Evolutionary conservation across 1,140 invertebrate genomes (phyloP).

Genomic region (Heliconius eleuchia): DNA sequence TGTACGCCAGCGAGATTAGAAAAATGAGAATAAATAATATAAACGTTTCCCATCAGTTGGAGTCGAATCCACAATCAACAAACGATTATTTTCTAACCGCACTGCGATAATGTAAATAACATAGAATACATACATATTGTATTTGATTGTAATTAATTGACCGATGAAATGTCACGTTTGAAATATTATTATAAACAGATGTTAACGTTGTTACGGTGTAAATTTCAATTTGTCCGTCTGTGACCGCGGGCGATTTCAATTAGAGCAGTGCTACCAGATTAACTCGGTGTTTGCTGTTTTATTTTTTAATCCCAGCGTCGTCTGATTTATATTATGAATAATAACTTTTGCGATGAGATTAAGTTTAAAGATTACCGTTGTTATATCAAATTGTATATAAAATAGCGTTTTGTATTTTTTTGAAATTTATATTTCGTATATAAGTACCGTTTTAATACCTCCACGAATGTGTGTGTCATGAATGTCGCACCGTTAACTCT

Average conservation of each 20-base stretch:
- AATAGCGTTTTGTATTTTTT: no score
- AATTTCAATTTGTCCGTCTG: constrained; percentile 59
- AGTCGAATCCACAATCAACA: neutral
- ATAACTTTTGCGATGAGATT: constrained; percentile 2
- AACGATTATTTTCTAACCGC: no score
- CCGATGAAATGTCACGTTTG: constrained; percentile 29
- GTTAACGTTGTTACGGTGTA: constrained; percentile 40
- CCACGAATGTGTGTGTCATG: no score
- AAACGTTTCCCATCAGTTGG: no score
- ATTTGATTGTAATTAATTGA: constrained; percentile 30
- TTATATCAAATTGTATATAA: no score
- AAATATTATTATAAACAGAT: constrained; percentile 40
- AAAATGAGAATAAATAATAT: no score
- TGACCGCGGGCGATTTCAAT: constrained; percentile 56
- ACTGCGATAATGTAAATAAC: neutral
- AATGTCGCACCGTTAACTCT: no score
- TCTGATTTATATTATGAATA: constrained; percentile 13
- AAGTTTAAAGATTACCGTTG: neutral
- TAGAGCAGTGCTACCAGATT: constrained; percentile 45
- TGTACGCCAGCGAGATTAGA: no score
- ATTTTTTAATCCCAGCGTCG: constrained; percentile 47
- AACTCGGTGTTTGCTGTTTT: constrained; percentile 46
- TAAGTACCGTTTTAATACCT: no score
- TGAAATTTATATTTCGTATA: no score
- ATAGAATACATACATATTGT: constrained; percentile 3